These are phyloP conservation scores for Nowickia ferox DNA, from an alignment of 2,888 invertebrate genomes.

Conservation along the genomic window DNA sequence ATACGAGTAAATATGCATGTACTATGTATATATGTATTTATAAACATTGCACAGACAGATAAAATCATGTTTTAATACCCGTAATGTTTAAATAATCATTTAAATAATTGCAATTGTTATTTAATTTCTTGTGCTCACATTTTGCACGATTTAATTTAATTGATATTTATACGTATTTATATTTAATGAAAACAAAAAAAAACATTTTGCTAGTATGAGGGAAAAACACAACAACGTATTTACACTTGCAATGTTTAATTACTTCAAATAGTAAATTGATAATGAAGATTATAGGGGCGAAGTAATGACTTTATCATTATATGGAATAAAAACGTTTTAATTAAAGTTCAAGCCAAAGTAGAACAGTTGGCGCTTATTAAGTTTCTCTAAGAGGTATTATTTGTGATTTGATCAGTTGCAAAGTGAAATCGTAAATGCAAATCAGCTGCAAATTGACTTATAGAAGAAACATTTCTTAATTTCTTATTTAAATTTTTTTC, in stretches of 20 bases:
- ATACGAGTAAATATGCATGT: not conserved
- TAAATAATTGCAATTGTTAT: conserved; percentile 46
- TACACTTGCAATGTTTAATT: conserved; percentile 16
- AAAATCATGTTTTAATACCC: conserved; percentile 8
- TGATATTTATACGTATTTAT: conserved; percentile 61
- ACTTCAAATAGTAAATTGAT: conserved; percentile 19
- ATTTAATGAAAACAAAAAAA: not conserved
- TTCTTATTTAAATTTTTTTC: too few relatives aligned
- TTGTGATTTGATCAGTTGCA: conserved; percentile 11
- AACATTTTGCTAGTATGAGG: conserved; percentile 6
- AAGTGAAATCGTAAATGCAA: not conserved
- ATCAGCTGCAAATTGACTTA: not conserved
- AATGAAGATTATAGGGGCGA: conserved; percentile 32
- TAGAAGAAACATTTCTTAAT: too few relatives aligned
- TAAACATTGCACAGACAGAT: not conserved
- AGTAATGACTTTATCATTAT: not conserved
- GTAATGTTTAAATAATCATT: conserved; percentile 43
- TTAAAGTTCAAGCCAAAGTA: not conserved
- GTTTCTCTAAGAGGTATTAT: conserved; percentile 13
- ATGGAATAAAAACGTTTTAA: not conserved
- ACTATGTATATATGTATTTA: not conserved
- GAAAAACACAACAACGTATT: conserved; percentile 13
- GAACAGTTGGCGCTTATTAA: conserved; percentile 19
- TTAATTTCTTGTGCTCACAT: conserved; percentile 32
- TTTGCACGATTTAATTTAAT: conserved; percentile 54